phyloP scores from a whole-genome alignment of 2,888 invertebrate genomes.

The Lagria hirta region DNA sequence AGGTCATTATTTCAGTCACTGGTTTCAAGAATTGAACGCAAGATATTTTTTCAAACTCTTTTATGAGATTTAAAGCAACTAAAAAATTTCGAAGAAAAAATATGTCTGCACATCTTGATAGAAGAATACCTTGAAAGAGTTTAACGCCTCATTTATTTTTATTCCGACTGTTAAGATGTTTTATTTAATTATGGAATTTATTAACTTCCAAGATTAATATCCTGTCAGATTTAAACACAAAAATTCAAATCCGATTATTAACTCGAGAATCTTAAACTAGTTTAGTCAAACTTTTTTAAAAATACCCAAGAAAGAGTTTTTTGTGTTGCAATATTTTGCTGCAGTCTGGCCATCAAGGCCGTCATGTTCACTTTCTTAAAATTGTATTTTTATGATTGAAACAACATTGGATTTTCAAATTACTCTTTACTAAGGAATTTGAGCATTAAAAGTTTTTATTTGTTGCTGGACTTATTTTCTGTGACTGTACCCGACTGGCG shows the following conservation, averaged over 20 bases:
- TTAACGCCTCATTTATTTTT: conserved; percentile 26
- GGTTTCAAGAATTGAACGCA: conserved; percentile 1
- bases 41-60: not conserved
- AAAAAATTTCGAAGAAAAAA: not conserved
- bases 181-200: conserved; percentile 14
- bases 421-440: too few relatives aligned
- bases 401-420: conserved; percentile 23
- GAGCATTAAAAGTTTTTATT: too few relatives aligned
- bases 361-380: conserved; percentile 44
- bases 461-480: too few relatives aligned
- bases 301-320: conserved; percentile 4
- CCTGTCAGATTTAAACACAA: too few relatives aligned
- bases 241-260: conserved; percentile 8
- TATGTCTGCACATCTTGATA: not conserved
- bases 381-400: conserved; percentile 36
- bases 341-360: conserved; percentile 39
- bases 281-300: conserved; percentile 1
- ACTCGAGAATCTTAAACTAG: conserved; percentile 5
- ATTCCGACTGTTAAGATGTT: conserved; percentile 17
- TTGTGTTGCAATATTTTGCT: conserved; percentile 20
- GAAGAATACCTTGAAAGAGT: conserved; percentile 28
- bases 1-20: conserved; percentile 18
- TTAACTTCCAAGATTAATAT: too few relatives aligned
- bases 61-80: not conserved
- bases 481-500: too few relatives aligned